Evolutionary conservation across 2,113 vertebrate species (phyloP).

Genomic region (Ellobius talpinus): DNA sequence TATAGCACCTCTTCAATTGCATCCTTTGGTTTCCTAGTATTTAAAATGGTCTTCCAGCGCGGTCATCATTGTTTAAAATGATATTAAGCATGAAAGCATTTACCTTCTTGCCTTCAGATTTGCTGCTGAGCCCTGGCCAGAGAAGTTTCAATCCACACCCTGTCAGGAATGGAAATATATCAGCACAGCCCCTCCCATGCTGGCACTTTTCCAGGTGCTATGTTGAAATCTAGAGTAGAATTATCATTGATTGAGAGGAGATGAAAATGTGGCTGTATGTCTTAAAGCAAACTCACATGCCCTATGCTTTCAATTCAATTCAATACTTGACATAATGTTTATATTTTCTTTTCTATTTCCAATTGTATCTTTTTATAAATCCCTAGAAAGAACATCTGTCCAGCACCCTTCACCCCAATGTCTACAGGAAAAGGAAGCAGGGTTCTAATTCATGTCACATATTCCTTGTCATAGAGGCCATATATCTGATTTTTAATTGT

Average conservation of each 20-base stretch:
- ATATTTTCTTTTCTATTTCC: background rate
- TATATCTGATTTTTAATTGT: background rate
- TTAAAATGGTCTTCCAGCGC: constrained; percentile 6
- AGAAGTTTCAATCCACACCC: constrained; percentile 64
- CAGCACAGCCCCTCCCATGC: constrained; percentile 56
- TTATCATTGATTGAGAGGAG: background rate
- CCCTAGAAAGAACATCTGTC: background rate
- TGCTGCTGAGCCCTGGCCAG: constrained; percentile 62
- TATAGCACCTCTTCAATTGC: background rate
- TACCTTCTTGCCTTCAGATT: constrained; percentile 76
- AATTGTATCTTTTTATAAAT: background rate
- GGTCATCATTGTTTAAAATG: background rate
- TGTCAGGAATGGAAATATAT: constrained; percentile 62
- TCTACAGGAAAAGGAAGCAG: background rate
- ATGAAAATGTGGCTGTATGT: background rate
- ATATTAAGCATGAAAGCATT: constrained; percentile 7
- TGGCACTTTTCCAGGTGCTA: constrained; percentile 41
- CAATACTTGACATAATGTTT: constrained; percentile 1
- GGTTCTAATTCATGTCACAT: background rate
- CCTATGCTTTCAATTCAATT: constrained; percentile 36
- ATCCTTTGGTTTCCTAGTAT: background rate
- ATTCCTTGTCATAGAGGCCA: background rate
- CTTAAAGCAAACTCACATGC: background rate
- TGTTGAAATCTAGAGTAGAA: constrained; percentile 55
- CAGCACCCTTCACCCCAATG: background rate